Percentiles rank a stretch among this genome's conserved stretches.
phyloP scores from a whole-genome alignment of 2,797 vertebrate genomes.

The Orientallactaga sibirica region DNA sequence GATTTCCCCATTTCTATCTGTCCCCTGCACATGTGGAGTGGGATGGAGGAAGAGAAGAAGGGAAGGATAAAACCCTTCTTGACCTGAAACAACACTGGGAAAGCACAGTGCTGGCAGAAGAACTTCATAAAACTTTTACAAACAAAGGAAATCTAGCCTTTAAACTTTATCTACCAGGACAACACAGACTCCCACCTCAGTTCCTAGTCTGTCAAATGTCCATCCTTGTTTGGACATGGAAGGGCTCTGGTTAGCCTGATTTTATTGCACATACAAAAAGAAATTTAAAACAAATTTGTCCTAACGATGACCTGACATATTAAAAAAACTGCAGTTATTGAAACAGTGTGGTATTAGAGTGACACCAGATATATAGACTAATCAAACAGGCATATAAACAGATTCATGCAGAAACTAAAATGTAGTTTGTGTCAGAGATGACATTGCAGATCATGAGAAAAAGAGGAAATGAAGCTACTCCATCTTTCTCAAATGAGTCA shows the following conservation, averaged over 20 bases:
- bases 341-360: conserved; percentile 2
- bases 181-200: neutral
- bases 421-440: conserved; percentile 37
- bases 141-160: conserved; percentile 70
- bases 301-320: conserved; percentile 37
- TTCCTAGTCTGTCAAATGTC: conserved; percentile 39
- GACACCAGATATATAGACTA: neutral
- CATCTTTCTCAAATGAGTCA: too few species aligned
- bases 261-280: conserved; percentile 56
- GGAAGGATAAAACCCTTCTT: neutral
- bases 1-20: neutral
- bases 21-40: neutral
- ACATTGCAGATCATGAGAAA: conserved; percentile 35
- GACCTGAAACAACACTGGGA: conserved; percentile 44
- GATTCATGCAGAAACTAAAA: neutral
- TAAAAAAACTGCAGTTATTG: conserved; percentile 58
- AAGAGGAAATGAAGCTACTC: neutral
- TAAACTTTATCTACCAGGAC: conserved; percentile 51
- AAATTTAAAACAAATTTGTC: conserved; percentile 44
- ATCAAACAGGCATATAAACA: neutral
- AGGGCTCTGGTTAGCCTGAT: conserved; percentile 51
- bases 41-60: neutral
- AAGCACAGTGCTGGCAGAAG: conserved; percentile 40
- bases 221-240: conserved; percentile 29
- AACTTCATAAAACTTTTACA: conserved; percentile 55